Evolutionary conservation across 1,140 invertebrate genomes (phyloP), one percentile per base, ranked within the genome.

Genomic region (Atopsyche davidsoni): DNA sequence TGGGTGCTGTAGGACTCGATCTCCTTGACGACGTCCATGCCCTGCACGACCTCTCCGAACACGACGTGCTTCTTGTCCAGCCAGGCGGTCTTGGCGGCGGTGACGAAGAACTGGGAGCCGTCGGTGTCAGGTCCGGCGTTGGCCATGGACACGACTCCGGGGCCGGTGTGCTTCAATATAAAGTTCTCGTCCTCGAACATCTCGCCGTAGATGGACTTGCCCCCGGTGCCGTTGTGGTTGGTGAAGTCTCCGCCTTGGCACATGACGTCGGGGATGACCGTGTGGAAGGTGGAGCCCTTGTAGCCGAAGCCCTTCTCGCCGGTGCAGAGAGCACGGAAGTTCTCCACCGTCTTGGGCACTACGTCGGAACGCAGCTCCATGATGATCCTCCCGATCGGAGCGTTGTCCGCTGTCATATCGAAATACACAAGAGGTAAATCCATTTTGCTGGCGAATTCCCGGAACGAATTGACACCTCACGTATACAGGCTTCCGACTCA

Each of bases 251-350:
- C 83, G 52, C 84, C 79, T 67, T 90, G 88, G 57, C 82, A 83
- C 86, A 89, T 91, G 67, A 92, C 92, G 57, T 87, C 81, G 16
- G 89, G 90, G 59, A 94, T 91, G 47, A 94, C 80, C 61, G 87
- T 78, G 62, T 90, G 87, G 68, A 91, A 91, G n/a, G 71, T 76
- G 46, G 79, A 84, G 10, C 78, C 79, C 63, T 87, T 87, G 67
- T 85, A 90, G 2, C 86, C 86, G 64, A 86, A 88, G 6, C 86
- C 87, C 60, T 79, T 86, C 59, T 89, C 86, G 3, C 85, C 84
- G 19, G 86, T 89, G 67, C 87, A 90, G 1, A 91, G 71, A 11
- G 83, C 83, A 51, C 85, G 74, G 72, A 90, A 90, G 60, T 91
- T 89, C 59, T 87, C 83, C 11, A 83, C 79, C 1, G 88, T 90